Base-by-base conservation (phyloP, 2,888 invertebrate species). In the Leptogaster cylindrica region DNA sequence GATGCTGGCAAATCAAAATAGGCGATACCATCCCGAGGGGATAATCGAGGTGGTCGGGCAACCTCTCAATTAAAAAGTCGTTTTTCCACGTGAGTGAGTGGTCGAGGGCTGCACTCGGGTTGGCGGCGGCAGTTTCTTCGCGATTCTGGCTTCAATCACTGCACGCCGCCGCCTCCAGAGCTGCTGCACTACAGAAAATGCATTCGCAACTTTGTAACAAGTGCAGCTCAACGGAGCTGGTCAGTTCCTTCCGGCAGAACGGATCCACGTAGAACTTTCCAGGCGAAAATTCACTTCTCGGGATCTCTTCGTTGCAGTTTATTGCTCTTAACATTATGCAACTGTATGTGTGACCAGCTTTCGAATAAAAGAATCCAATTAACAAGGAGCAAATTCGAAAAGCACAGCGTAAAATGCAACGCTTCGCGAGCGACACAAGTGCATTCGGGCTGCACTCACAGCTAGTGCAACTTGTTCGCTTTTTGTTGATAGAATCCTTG, bases 21-120 rank as follows among this genome's bases (percentile, higher is more conserved):
- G 58, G 25, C 25, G 27, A 14, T 6, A 4, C 12, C 8, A 25
- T 8, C 31, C 39, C 18, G 39, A 12, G 14, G 58, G 41, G 41
- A 39, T 58, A 41, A 52, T 31, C 69, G 66, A 64, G 65, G 36
- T 55, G 48, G 65, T 23, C 63, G 66, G 66, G 67, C 72, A 69
- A 41, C 69, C 70, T 72, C 58, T 76, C 76, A 76, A 72, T 74
- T 72, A 76, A 79, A 79, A 75, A 78, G 78, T 76, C 79, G 80
- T 79, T 80, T 80, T 79, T 80, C 80, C 80, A 76, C 77, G 74
- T 77, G 80, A 80, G 76, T 79, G 78, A 72, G 72, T 72, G 74
- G 74, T 76, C 73, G 76, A 76, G 76, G 39, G 41, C 41, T 6
- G 18, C 28, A 25, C 14, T 18, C 18, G 20, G 41, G 39, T 39